Base-by-base conservation (phyloP, 2,113 vertebrate genomes). In the Alaudala cheleensis region DNA sequence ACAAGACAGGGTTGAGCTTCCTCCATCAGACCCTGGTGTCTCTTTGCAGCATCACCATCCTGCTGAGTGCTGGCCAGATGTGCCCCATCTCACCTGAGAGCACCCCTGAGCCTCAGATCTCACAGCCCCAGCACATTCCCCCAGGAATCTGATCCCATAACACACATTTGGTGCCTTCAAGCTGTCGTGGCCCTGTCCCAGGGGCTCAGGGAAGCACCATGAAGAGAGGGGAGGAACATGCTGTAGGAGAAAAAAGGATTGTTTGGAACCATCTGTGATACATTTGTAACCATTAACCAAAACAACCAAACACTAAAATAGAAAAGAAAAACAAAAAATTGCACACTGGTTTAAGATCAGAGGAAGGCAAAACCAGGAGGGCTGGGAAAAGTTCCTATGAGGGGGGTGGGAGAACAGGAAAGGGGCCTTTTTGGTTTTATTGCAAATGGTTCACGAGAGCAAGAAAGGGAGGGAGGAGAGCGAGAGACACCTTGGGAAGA, bases 391-490 rank as follows among this genome's bases (percentile, higher is more conserved):
- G 85, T 79, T 96, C 95, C 92, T 94, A 31, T 1, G 2, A 71
- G 56, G 87, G 92, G 81, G 33, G 42, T 64, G 26, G 86, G 77
- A 54, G 57, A 26, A 81, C 9, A 71, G 88, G 50, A 91, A 88
- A 49, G 67, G 93, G 87, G 69, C 72, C 51, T 96, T 97, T 98
- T 98, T 98, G 98, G 98, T 97, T 98, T 98, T 98, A 97, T 97
- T 98, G 97, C 97, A 95, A 97, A 98, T 2, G 51, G 80, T 96
- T 96, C 88, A 74, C 26, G 47, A 97, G 73, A 80, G 34, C 37
- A 69, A 85, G 82, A 93, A 70, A 95, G 83, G 73, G 83, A 97
- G 92, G 77, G 91, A 92, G 90, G 90, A 95, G 88, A 90, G 57
- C 3, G 45, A 94, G 79, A 86, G 81, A 85, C 95, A 96, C 93